phyloP scores from a whole-genome alignment of 2,797 vertebrate genomes.

The Channallabes apus region DNA sequence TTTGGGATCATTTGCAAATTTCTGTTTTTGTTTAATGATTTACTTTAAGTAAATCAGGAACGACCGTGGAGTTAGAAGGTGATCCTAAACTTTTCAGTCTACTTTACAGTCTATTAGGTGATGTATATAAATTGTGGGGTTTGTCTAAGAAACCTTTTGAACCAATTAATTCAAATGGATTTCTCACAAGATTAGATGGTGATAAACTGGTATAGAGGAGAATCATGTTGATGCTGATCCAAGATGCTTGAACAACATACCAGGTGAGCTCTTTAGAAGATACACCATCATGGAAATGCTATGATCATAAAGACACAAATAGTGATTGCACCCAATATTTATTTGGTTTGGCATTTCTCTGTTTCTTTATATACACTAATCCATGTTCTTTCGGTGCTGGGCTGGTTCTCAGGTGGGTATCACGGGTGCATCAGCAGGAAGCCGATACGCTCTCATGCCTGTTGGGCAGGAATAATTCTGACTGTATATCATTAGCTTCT shows the following conservation, averaged over 20 bases:
- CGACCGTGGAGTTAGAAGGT: too few species aligned
- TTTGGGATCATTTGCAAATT: too few species aligned
- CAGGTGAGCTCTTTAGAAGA: not conserved
- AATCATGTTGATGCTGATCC: not conserved
- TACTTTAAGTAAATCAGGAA: too few species aligned
- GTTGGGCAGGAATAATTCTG: conserved; percentile 81
- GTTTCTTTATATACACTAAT: not conserved
- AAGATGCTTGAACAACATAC: not conserved
- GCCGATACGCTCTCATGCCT: conserved; percentile 74
- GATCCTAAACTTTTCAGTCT: too few species aligned
- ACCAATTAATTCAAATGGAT: not conserved
- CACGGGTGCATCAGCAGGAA: conserved; percentile 60
- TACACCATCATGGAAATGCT: not conserved
- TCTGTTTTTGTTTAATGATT: too few species aligned
- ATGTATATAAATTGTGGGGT: too few species aligned
- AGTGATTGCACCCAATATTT: not conserved
- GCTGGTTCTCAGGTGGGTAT: conserved; percentile 43
- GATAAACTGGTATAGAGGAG: not conserved
- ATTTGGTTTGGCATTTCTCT: not conserved
- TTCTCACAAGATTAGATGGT: not conserved
- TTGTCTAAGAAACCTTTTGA: not conserved
- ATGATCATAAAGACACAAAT: not conserved
- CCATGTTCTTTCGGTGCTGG: not conserved
- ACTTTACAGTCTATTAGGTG: too few species aligned
- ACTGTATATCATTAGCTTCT: conserved; percentile 79